Percentiles rank a stretch among this genome's conserved stretches.
Evolutionary conservation across 1,140 invertebrate species (phyloP).

Genomic region (Tetramorium parvispinum): DNA sequence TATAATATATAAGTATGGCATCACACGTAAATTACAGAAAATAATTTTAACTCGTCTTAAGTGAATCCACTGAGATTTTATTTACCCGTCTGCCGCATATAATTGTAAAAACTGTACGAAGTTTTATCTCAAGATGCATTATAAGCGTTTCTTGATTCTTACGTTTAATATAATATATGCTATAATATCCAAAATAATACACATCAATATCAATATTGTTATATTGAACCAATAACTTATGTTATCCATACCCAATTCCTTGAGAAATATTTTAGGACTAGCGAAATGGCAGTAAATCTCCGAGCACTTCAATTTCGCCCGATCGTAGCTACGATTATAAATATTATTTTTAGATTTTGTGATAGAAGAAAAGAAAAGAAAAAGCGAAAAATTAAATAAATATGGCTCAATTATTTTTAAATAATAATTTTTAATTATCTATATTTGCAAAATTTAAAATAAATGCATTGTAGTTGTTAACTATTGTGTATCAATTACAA

Average conservation of each 20-base stretch:
- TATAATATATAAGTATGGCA: neutral
- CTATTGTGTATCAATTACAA: neutral
- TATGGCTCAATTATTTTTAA: neutral
- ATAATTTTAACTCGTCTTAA: neutral
- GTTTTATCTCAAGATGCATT: neutral
- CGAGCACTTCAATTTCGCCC: slow-evolving; percentile 88
- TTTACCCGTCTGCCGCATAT: neutral
- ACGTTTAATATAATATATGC: slow-evolving; percentile 90
- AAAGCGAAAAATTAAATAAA: neutral
- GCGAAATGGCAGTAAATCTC: slow-evolving; percentile 90
- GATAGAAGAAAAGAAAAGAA: neutral
- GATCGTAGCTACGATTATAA: slow-evolving; percentile 89
- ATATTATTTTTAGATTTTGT: slow-evolving; percentile 64
- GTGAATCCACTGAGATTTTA: neutral
- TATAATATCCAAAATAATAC: slow-evolving; percentile 87
- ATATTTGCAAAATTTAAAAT: neutral
- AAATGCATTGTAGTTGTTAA: neutral
- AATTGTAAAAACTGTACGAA: neutral
- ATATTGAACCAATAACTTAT: slow-evolving; percentile 89
- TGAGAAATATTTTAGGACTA: slow-evolving; percentile 89
- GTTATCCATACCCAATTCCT: slow-evolving; percentile 91
- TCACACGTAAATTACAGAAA: neutral
- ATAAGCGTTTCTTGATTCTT: slow-evolving; percentile 87
- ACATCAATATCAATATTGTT: slow-evolving; percentile 87
- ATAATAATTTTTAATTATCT: neutral